Evolutionary conservation across 2,797 vertebrate species (phyloP).

Genomic region (Myoxocephalus aenaeus): DNA sequence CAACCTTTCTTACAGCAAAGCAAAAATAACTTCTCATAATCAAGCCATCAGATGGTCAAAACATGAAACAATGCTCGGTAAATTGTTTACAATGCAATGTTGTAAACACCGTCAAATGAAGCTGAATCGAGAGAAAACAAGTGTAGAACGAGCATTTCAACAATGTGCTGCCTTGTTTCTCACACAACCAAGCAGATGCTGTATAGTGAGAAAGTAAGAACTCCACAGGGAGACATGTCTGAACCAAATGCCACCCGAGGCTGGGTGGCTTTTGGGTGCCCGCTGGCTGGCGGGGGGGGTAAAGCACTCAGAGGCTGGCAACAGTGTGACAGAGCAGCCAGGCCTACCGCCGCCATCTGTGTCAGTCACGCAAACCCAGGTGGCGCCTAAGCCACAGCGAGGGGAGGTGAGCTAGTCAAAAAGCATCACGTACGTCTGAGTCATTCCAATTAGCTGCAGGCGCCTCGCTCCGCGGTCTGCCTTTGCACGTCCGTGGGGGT

Average conservation of each 20-base stretch:
- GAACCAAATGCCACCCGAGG: slow-evolving; percentile 39
- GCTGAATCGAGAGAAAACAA: slow-evolving; percentile 7
- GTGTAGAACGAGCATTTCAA: slow-evolving; percentile 4
- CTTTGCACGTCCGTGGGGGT: slow-evolving; percentile 43
- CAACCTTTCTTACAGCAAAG: background rate
- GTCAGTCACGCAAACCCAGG: slow-evolving; percentile 60
- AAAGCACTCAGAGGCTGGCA: slow-evolving; percentile 25
- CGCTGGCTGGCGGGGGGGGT: slow-evolving; percentile 1
- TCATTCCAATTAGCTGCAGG: slow-evolving; percentile 60
- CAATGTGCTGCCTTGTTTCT: slow-evolving; percentile 13
- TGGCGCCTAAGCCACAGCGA: slow-evolving; percentile 32
- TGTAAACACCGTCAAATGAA: background rate
- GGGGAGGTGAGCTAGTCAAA: slow-evolving; percentile 45
- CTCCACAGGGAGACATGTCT: slow-evolving; percentile 40
- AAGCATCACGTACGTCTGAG: slow-evolving; percentile 38
- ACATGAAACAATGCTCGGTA: background rate
- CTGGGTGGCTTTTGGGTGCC: slow-evolving; percentile 23
- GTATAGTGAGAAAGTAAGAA: slow-evolving; percentile 10
- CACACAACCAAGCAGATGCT: slow-evolving; percentile 44
- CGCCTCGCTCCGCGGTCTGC: slow-evolving; percentile 33
- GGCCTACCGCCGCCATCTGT: slow-evolving; percentile 72
- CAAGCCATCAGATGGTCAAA: background rate
- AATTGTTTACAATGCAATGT: background rate
- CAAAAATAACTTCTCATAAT: background rate
- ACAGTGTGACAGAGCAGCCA: slow-evolving; percentile 53